Evolutionary conservation across 2,888 invertebrate species (phyloP).

Genomic region (Cerastis rubricosa): DNA sequence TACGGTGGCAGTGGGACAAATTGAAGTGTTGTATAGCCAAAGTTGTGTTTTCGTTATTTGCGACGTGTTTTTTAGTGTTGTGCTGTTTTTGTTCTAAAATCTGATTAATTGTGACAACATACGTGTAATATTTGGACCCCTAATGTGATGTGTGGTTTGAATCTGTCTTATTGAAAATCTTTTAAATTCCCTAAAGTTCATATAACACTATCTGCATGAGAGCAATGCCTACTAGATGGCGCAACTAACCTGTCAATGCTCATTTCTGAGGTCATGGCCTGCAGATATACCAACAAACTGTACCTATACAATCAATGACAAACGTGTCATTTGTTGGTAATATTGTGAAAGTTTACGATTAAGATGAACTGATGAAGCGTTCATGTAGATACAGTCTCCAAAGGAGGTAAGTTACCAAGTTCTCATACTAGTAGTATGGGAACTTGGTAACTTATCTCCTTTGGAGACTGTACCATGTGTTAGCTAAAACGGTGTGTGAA

Average conservation of each 20-base stretch:
- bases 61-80: not conserved
- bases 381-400: too few relatives aligned
- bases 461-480: too few relatives aligned
- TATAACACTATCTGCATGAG: not conserved
- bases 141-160: not conserved
- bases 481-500: too few relatives aligned
- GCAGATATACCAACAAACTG: conserved; percentile 30
- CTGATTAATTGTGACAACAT: not conserved
- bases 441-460: too few relatives aligned
- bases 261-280: conserved; percentile 37
- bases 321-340: conserved; percentile 1
- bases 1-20: conserved; percentile 30
- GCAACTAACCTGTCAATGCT: conserved; percentile 19
- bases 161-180: not conserved
- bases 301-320: conserved; percentile 29
- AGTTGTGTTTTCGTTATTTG: not conserved
- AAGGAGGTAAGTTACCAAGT: too few relatives aligned
- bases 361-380: not conserved
- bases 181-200: not conserved
- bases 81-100: not conserved
- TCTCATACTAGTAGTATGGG: too few relatives aligned
- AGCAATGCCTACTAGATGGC: conserved; percentile 30
- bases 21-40: conserved; percentile 17
- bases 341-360: not conserved
- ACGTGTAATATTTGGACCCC: not conserved